These are phyloP conservation scores for Megastigmus dorsalis DNA, from an alignment of 2,888 invertebrate genomes.

Conservation along the genomic window DNA sequence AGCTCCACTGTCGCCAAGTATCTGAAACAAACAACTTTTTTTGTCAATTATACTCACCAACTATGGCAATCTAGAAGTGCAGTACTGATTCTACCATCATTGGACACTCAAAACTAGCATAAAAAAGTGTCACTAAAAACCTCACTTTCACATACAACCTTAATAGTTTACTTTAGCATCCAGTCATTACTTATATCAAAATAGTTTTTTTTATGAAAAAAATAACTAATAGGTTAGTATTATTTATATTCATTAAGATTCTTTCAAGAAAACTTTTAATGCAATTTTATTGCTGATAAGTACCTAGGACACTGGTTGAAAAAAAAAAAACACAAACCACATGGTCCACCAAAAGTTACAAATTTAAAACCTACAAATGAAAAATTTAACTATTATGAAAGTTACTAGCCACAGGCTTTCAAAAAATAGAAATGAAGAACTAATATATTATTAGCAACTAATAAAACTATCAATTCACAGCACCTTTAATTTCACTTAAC, in stretches of 20 bases:
- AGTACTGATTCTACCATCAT: not conserved
- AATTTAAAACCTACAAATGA: slow-evolving; percentile 24
- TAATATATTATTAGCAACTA: slow-evolving; percentile 19
- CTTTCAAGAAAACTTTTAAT: slow-evolving; percentile 8
- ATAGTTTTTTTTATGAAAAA: slow-evolving; percentile 26
- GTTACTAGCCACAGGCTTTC: slow-evolving; percentile 38
- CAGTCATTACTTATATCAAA: slow-evolving; percentile 27
- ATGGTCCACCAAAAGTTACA: slow-evolving; percentile 45
- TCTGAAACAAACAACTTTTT: slow-evolving; percentile 20
- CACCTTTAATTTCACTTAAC: slow-evolving; percentile 49
- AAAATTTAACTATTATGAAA: slow-evolving; percentile 17
- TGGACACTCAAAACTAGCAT: not conserved
- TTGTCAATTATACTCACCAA: slow-evolving; percentile 37
- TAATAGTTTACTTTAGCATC: slow-evolving; percentile 23
- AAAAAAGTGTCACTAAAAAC: slow-evolving; percentile 37
- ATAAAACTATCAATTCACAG: slow-evolving; percentile 48
- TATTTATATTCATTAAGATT: not conserved
- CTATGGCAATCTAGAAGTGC: not conserved
- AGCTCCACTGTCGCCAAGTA: not conserved
- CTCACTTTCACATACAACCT: slow-evolving; percentile 44
- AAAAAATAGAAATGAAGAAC: slow-evolving; percentile 26
- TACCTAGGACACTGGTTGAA: slow-evolving; percentile 40
- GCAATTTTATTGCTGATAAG: too few relatives aligned
- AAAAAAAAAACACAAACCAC: slow-evolving; percentile 50
- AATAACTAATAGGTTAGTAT: slow-evolving; percentile 7